Evolutionary conservation across 2,888 invertebrate genomes (phyloP).

Genomic region (Liodrosophila aerea): DNA sequence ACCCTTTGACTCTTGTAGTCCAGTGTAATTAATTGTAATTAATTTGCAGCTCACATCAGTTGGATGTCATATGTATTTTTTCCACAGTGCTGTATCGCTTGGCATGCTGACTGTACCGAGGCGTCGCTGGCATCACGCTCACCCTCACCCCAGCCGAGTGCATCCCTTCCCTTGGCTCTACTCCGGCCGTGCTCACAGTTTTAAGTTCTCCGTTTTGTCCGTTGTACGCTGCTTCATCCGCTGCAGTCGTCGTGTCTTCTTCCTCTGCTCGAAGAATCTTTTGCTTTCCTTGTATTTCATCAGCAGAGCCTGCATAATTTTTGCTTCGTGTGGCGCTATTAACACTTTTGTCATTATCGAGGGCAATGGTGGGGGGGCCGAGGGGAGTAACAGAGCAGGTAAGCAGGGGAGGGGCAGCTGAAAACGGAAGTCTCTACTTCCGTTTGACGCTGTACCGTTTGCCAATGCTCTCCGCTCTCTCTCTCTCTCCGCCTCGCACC

Average conservation of each 20-base stretch:
- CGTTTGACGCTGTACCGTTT: conserved; percentile 47
- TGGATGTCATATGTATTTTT: too few species aligned
- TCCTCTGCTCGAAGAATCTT: too few species aligned
- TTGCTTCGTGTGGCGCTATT: conserved; percentile 72
- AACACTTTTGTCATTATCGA: conserved; percentile 77
- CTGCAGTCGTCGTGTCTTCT: too few species aligned
- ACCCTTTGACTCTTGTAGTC: too few species aligned
- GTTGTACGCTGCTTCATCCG: background rate
- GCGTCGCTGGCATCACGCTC: background rate
- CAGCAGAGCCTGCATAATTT: conserved; percentile 73
- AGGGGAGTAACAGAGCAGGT: background rate
- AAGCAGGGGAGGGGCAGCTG: background rate
- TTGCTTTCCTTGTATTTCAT: conserved; percentile 55
- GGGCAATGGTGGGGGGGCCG: conserved; percentile 26
- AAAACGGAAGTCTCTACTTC: conserved; percentile 68
- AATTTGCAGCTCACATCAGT: too few species aligned
- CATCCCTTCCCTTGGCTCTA: background rate
- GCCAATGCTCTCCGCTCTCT: too few species aligned
- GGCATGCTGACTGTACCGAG: background rate
- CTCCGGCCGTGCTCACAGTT: too few species aligned
- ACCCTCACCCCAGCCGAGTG: background rate
- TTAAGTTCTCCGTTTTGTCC: background rate
- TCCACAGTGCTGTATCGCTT: too few species aligned
- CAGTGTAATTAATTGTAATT: too few species aligned
- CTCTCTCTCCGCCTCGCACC: conserved; percentile 11